Evolutionary conservation across 2,888 invertebrate species (phyloP), one percentile per base, ranked within the genome.

Genomic region (Calliphora vomitoria): DNA sequence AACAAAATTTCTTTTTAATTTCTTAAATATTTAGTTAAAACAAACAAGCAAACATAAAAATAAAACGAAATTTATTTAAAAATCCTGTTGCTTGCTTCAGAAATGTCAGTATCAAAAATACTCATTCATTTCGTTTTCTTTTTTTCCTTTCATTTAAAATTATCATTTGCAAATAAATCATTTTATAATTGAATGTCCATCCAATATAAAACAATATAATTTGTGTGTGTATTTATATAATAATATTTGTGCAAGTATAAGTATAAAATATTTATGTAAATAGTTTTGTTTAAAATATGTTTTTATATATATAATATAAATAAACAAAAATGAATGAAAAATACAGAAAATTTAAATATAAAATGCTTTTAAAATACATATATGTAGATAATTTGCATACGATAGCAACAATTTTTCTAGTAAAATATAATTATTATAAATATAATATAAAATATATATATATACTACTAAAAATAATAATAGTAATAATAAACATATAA

Each of bases 361-460:
- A 76, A 76, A 74, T 68, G 79, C 68, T 85, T 80, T 60, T 79
- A 58, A 60, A 74, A 50, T 50, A 44, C 20, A 69, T 78, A 31
- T 35, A 41, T 81, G 81, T 81, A 81, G 76, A 85, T 81, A 85
- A 71, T 71, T 55, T 71, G 25, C 85, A 76, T 50, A 80, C 13
- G 41, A 71, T 81, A 74, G 71, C 6, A 74, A 55, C 58, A 25
- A 38, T 20, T 64, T 69, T 75, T 85, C 69, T 50, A 74, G 50
- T 41, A 18, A 58, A 66, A 47, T 68, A 58, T 15, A 41, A 79
- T 58, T 38, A 68, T 18, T 31, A 50, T 68, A 44, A 74, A 41
- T 11, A 25, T 53, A 25, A 2, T 60, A 41, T 58, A 80, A 62
- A 62, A 78, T 41, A 53, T 6, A 35, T 35, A 44, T 62, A 68